Conservation (phyloP, 2,797 vertebrate species). For the Natrix natrix region DNA sequence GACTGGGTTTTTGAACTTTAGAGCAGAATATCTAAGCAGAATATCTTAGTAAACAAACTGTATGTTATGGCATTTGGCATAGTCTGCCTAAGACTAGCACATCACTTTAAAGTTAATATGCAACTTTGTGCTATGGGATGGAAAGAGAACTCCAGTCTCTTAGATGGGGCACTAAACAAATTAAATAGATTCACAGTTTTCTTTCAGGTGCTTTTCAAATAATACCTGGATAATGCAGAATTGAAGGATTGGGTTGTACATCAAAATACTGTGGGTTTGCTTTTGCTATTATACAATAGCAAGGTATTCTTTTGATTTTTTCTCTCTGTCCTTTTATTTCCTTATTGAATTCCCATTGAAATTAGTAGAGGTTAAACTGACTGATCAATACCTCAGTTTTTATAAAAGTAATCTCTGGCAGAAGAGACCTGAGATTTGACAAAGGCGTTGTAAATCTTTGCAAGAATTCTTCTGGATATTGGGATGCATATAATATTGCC, state of each 20-base stretch:
- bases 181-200: background rate
- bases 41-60: background rate
- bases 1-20: background rate
- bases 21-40: background rate
- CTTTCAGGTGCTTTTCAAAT: background rate
- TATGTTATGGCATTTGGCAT: background rate
- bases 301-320: background rate
- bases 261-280: background rate
- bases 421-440: background rate
- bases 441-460: background rate
- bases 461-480: background rate
- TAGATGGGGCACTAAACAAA: background rate
- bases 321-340: background rate
- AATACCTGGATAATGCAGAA: background rate
- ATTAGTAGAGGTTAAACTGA: background rate
- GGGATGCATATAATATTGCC: background rate
- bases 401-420: background rate
- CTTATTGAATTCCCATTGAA: background rate
- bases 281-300: background rate
- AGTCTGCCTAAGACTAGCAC: background rate
- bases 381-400: background rate
- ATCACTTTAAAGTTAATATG: conserved; percentile 6
- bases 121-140: background rate
- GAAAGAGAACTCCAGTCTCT: background rate
- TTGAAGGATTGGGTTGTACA: background rate